phyloP scores from a whole-genome alignment of 1,140 invertebrate genomes.

The Elymnias hypermnestra region DNA sequence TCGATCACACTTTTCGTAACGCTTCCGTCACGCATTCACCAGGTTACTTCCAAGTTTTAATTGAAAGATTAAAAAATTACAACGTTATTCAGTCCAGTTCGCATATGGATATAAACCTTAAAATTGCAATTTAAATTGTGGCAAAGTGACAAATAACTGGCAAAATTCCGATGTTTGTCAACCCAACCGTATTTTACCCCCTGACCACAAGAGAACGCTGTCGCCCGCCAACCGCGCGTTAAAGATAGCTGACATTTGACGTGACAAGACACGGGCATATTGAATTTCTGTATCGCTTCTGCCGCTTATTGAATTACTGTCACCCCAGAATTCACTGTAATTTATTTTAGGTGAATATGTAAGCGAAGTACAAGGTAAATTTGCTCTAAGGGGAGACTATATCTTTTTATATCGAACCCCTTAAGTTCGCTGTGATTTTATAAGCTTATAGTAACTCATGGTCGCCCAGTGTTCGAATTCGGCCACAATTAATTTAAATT shows the following conservation, averaged over 20 bases:
- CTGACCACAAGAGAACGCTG: constrained; percentile 6
- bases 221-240: constrained; percentile 4
- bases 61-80: too few relatives aligned
- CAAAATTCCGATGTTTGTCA: constrained; percentile 3
- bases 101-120: too few relatives aligned
- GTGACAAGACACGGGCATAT: constrained; percentile 7
- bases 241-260: constrained; percentile 6
- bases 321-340: constrained; percentile 1
- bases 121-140: not conserved
- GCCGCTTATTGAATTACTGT: constrained; percentile 6
- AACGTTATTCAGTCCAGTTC: too few relatives aligned
- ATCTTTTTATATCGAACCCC: not conserved
- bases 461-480: too few relatives aligned
- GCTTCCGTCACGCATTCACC: too few relatives aligned
- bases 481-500: too few relatives aligned
- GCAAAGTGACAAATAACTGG: not conserved
- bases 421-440: too few relatives aligned
- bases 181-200: constrained; percentile 3
- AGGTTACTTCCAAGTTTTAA: too few relatives aligned
- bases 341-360: not conserved
- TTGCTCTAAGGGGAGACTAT: not conserved
- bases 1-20: too few relatives aligned
- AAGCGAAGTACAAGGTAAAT: not conserved
- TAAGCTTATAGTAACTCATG: too few relatives aligned
- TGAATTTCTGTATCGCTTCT: constrained; percentile 7